A percentile compares a stretch with the other conserved stretches of the same genome.
These are phyloP conservation scores for Platysteira castanea DNA, from an alignment of 2,113 vertebrate species.

Conservation along the genomic window DNA sequence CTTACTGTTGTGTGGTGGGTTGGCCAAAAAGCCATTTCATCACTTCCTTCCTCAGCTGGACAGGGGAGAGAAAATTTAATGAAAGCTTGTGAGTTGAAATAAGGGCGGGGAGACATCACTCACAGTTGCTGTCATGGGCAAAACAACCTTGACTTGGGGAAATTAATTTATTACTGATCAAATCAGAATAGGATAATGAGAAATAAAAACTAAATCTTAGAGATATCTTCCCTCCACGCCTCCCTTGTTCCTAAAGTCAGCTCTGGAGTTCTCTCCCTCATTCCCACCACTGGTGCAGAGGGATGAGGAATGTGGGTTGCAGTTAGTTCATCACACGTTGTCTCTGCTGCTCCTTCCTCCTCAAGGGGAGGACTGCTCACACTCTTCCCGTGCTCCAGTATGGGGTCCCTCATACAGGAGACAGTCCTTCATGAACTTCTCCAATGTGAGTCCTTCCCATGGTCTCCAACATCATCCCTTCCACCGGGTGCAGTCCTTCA, in stretches of 20 bases:
- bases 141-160: not conserved
- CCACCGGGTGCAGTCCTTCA: not conserved
- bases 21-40: not conserved
- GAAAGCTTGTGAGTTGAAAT: not conserved
- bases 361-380: not conserved
- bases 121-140: accelerated
- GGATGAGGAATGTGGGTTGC: not conserved
- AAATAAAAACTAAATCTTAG: not conserved
- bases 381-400: not conserved
- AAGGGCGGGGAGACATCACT: not conserved
- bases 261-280: not conserved
- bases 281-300: not conserved
- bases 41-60: not conserved
- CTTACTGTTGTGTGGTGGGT: not conserved
- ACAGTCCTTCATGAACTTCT: not conserved
- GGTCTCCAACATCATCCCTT: accelerated
- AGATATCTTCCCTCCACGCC: not conserved
- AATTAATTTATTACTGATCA: not conserved
- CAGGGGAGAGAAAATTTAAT: not conserved
- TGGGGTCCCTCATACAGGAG: not conserved
- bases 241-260: not conserved
- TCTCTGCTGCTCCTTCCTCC: not conserved
- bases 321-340: not conserved
- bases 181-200: not conserved
- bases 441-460: accelerated